Evolutionary conservation across 2,113 vertebrate species (phyloP), one percentile per base, ranked within the genome.

Genomic region (Ammodramus savannarum): DNA sequence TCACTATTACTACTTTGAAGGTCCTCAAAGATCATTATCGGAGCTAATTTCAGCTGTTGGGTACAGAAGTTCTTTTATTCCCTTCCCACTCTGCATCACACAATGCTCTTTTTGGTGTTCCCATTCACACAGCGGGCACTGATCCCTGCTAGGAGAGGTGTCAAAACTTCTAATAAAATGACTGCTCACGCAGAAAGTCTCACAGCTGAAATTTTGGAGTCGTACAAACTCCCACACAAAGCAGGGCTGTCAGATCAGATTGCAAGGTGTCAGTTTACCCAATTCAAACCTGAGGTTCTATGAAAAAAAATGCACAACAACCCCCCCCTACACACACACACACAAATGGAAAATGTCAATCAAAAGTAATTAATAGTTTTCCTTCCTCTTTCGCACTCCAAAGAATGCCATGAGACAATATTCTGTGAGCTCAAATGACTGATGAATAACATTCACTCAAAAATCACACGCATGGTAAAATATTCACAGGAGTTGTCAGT

Each of bases 231-330:
- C 68, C 74, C 61, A 94, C 91, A 71, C 81, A 88, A 86, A 93
- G 89, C 87, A 41, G 48, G 66, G 76, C 76, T 71, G 39, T 57
- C 85, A 93, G 90, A 74, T 95, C 88, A 87, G 91, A 74, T 95
- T 76, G 75, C 89, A 92, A 96, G 87, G 95, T 85, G 72, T 62
- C 87, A 55, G 49, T 90, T 95, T 94, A 95, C 95, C 92, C 90
- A 83, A 93, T 93, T 90, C 93, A 93, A 96, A 95, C 74, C 87
- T 95, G 83, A 87, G 73, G 77, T 87, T 96, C 94, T 84, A 75
- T 46, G 90, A 78, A 92, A 78, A 78, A 95, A 96, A 94, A 76
- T 68, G 78, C 85, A 89, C 71, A 95, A 87, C 93, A 87, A 44
- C 61, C 68, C 91, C 90, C 85, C 85, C 55, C 63, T 8, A 31